Base-by-base conservation (phyloP, 2,888 invertebrate species). In the Chrysina gloriosa region DNA sequence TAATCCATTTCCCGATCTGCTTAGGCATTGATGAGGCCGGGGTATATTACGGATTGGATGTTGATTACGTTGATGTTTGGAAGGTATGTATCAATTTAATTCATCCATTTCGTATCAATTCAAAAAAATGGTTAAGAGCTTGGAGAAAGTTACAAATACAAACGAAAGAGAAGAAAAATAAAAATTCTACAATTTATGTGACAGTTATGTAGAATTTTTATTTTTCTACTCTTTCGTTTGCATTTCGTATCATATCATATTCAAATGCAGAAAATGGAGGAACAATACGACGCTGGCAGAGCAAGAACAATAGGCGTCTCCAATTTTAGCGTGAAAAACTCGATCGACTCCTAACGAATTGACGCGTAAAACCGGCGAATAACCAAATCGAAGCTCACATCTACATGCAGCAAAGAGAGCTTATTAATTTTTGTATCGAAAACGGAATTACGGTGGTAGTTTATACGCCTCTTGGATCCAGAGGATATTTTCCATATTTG, bases 401-500 rank as follows among this genome's bases (percentile, higher is more conserved):
- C 14, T 90, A 93, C 75, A 89, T 92, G 76, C 94, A 94, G 80
- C 93, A 94, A 81, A 77, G 85, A 27, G 85, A 87, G 14, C 79
- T 93, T 68, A 82, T 89, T 0, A 84, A 87, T 0, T 88, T 87
- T 69, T 91, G 92, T 74, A 85, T 86, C 63, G 81, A 86, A 42
- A 84, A 90, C 48, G 86, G 87, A n/a, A 91, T 96, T 48, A 85
- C 88, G 0, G 82, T 94, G 0, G 92, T 92, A 0, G 93, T 93
- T 0, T 94, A 93, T 79, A 90, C 93, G 0, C 92, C 94, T 0
- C 85, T 94, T 45, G 94, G 94, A 2, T 89, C 92, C 0, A 88
- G 89, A 73, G 92, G 90, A 1, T 84, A 92, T 21, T 86, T 89
- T 1, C 85, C 86, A 70, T 78, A 87, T 71, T 66, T 85, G n/a